Conservation (phyloP, 1,140 invertebrate species). For the Cephus cinctus region DNA sequence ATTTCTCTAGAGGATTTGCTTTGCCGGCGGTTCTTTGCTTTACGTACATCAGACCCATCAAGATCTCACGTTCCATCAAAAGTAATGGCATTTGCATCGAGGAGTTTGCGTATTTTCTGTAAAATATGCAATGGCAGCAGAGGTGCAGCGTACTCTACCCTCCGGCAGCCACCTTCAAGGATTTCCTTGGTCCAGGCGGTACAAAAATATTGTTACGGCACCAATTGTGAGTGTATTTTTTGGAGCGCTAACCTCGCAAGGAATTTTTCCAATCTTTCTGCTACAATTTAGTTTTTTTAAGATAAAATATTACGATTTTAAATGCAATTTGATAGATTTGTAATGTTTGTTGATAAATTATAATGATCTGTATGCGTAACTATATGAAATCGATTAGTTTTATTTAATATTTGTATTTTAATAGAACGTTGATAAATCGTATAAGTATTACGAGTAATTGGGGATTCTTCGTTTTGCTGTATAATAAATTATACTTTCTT, state of each 20-base stretch:
- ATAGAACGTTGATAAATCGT: no score
- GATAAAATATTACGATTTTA: not conserved
- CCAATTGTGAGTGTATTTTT: conserved; percentile 27
- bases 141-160: conserved; percentile 22
- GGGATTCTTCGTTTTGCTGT: no score
- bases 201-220: conserved; percentile 31
- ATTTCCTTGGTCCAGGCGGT: conserved; percentile 22
- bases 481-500: conserved; percentile 1
- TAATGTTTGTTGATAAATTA: no score
- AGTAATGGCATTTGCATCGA: conserved; percentile 41
- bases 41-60: no score
- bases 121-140: conserved; percentile 39
- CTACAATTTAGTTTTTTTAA: conserved; percentile 2
- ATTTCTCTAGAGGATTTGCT: no score
- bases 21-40: no score
- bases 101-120: conserved; percentile 36
- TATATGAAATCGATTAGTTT: no score
- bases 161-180: conserved; percentile 24
- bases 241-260: conserved; percentile 31
- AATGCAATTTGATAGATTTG: no score
- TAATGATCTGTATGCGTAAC: no score
- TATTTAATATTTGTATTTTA: no score
- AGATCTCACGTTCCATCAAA: no score
- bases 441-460: no score
- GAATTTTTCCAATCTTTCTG: not conserved